Evolutionary conservation across 2,888 invertebrate genomes (phyloP), one percentile per base, ranked within the genome.

Genomic region (Eupithecia exiguata): DNA sequence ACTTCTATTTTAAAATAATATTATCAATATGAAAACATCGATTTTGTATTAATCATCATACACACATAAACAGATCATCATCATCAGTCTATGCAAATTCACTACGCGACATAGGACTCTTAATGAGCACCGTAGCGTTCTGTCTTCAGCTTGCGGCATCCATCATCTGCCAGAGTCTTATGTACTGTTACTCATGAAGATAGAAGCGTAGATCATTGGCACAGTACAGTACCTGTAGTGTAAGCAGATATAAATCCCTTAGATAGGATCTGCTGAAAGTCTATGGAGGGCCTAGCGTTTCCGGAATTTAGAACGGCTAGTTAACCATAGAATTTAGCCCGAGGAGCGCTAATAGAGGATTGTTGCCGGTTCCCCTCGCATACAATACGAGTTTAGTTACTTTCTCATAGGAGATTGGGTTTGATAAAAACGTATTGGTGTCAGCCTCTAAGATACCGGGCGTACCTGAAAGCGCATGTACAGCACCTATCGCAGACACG

Each of bases 371-470:
- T 76, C 78, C 74, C 75, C 75, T 70, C 74, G 70, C 77, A 80
- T 79, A 81, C 86, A 84, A 83, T 85, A 82, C 86, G 78, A 84
- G 86, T 86, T 86, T 84, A 84, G 87, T 89, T 89, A 90, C 93
- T 94, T 93, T 94, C 94, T 89, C 93, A 91, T 89, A 89, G 87
- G 82, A 92, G 93, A 93, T 93, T 88, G 87, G 79, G 89, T 83
- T 88, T 89, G 94, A 93, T 93, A 94, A 93, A 93, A 93, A 92
- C 88, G 87, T 92, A 92, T 94, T 93, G 93, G 93, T 94, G 93
- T 90, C 93, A 92, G 91, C 89, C 87, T 87, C 87, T 85, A 84
- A 90, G 92, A 92, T 90, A 84, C 87, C 84, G 86, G 89, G 85
- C 84, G 89, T 88, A 91, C 89, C 92, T 93, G 92, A 93, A 93